These are phyloP conservation scores for Scopus umbretta DNA, from an alignment of 2,113 vertebrate genomes.

Conservation along the genomic window DNA sequence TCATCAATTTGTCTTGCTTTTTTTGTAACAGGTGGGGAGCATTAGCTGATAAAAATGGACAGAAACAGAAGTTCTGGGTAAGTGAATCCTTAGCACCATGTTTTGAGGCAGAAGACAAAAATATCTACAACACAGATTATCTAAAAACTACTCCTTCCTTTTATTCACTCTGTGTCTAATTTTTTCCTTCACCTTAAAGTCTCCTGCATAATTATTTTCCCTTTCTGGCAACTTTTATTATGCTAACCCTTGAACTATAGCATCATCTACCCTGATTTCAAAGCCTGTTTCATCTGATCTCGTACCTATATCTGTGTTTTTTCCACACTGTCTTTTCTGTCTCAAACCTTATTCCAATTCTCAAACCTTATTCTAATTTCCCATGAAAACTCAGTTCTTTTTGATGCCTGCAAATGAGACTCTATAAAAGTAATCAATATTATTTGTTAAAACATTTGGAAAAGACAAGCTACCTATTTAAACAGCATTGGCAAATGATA, in stretches of 20 bases:
- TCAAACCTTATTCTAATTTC: not conserved
- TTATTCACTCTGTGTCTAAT: not conserved
- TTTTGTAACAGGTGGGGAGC: constrained; percentile 68
- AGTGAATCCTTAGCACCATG: not conserved
- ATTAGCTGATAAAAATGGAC: constrained; percentile 42
- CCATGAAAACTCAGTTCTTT: not conserved
- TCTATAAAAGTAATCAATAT: not conserved
- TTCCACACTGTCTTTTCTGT: not conserved
- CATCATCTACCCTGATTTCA: not conserved
- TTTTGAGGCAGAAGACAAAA: not conserved
- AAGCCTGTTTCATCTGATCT: not conserved
- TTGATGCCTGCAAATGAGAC: not conserved
- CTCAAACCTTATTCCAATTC: not conserved
- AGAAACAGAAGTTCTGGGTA: constrained; percentile 76
- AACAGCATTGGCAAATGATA: not conserved
- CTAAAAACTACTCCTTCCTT: not conserved
- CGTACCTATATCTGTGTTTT: not conserved
- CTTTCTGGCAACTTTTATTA: not conserved
- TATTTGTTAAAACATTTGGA: not conserved
- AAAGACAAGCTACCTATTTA: not conserved
- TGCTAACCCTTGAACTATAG: not conserved
- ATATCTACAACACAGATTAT: not conserved
- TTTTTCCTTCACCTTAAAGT: not conserved
- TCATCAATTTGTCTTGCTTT: not conserved
- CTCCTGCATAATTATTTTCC: not conserved